phyloP scores from a whole-genome alignment of 2,797 vertebrate species.

The Coilia nasus region DNA sequence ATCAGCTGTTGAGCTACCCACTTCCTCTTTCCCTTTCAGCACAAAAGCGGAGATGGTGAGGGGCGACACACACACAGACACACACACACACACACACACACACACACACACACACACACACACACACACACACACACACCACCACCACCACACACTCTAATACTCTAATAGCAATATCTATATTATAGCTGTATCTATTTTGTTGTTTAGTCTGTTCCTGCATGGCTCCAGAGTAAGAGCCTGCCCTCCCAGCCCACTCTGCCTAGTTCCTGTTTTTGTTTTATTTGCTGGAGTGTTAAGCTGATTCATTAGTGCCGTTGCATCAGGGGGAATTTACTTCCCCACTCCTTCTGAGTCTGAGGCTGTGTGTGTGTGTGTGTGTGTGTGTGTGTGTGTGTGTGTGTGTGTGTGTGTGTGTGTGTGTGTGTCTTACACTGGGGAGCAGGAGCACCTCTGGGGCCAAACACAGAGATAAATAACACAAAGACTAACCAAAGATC shows the following conservation, averaged over 20 bases:
- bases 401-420: slow-evolving; percentile 27
- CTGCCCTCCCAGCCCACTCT: background rate
- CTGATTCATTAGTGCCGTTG: slow-evolving; percentile 1
- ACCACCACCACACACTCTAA: no score
- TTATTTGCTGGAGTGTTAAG: slow-evolving; percentile 18
- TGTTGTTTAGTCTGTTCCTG: background rate
- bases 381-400: slow-evolving; percentile 38
- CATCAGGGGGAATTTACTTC: slow-evolving; percentile 52
- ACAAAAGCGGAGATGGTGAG: no score
- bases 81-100: no score
- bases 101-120: no score
- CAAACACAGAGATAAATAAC: background rate
- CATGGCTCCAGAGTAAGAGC: background rate
- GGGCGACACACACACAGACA: no score
- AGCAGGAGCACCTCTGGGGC: background rate
- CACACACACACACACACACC: no score
- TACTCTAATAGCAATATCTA: background rate
- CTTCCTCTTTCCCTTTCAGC: no score
- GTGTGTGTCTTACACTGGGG: no score
- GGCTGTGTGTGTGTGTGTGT: background rate
- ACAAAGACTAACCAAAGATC: background rate
- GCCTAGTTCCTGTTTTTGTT: background rate
- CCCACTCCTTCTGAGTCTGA: slow-evolving; percentile 45
- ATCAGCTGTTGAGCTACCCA: no score
- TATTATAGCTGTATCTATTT: background rate